A percentile compares a stretch with the other conserved stretches of the same genome.
Conservation (phyloP, 1,140 invertebrate genomes). For the Conus betulinus region DNA sequence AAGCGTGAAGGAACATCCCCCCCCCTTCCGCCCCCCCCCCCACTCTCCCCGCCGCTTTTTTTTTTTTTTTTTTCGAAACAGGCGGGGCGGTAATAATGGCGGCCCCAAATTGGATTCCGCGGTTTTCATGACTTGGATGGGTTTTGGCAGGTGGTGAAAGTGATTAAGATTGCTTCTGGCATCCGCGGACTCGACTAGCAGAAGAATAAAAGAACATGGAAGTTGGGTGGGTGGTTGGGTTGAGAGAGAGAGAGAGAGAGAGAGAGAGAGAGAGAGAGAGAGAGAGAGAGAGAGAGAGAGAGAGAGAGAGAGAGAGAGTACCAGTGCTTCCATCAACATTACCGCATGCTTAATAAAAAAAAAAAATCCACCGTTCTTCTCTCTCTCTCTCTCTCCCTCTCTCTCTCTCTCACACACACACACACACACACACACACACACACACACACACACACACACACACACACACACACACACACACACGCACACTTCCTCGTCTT, state of each 20-base stretch:
- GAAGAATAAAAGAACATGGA: background rate
- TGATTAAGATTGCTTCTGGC: conserved; percentile 40
- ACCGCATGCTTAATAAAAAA: background rate
- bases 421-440: too few relatives aligned
- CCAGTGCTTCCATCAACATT: conserved; percentile 22
- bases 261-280: conserved; percentile 1
- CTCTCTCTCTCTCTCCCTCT: background rate
- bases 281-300: background rate
- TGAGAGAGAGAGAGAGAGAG: background rate
- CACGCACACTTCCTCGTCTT: too few relatives aligned
- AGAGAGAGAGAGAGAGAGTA: background rate
- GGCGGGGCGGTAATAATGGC: conserved; percentile 22
- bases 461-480: too few relatives aligned
- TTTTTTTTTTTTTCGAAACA: too few relatives aligned
- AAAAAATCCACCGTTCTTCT: background rate
- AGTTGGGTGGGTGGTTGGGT: background rate
- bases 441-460: too few relatives aligned
- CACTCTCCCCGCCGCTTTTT: too few relatives aligned
- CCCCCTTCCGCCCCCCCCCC: background rate
- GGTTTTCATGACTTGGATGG: conserved; percentile 34
- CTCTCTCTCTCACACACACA: background rate
- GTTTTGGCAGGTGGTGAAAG: conserved; percentile 37
- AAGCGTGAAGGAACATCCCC: background rate
- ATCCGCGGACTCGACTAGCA: background rate
- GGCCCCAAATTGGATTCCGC: conserved; percentile 30